Percentiles rank a stretch among this genome's conserved stretches.
phyloP scores from a whole-genome alignment of 1,140 invertebrate species.

The Chlorops oryzae region DNA sequence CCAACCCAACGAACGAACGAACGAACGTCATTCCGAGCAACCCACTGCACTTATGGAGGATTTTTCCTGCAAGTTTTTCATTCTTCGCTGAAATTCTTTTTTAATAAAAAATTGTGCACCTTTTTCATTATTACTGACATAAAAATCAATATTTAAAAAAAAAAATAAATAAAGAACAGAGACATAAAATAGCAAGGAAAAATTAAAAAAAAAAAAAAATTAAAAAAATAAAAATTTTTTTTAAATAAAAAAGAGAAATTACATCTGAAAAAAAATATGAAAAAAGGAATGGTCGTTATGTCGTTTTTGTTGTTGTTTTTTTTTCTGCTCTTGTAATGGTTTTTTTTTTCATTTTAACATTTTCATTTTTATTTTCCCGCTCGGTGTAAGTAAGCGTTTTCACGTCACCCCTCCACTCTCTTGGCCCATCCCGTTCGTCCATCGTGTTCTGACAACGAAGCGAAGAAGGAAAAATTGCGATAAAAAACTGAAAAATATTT shows the following conservation, averaged over 20 bases:
- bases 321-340: constrained; percentile 5
- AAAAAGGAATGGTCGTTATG: constrained; percentile 36
- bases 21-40: too few relatives aligned
- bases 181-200: constrained; percentile 21
- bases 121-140: constrained; percentile 46
- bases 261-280: background rate
- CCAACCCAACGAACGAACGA: too few relatives aligned
- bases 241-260: constrained; percentile 40
- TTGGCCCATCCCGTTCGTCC: too few relatives aligned
- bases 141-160: constrained; percentile 40
- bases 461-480: too few relatives aligned
- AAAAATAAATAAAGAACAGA: constrained; percentile 39
- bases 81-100: constrained; percentile 13
- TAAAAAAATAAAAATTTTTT: constrained; percentile 38
- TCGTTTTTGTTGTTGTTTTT: constrained; percentile 15
- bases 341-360: constrained; percentile 1
- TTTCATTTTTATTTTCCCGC: too few relatives aligned
- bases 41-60: too few relatives aligned
- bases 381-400: too few relatives aligned
- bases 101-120: constrained; percentile 39
- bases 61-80: too few relatives aligned
- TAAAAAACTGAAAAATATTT: too few relatives aligned
- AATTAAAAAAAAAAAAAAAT: constrained; percentile 18
- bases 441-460: too few relatives aligned
- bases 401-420: too few relatives aligned